Conservation (phyloP, 2,113 vertebrate species). For the Emydocephalus ijimae region DNA sequence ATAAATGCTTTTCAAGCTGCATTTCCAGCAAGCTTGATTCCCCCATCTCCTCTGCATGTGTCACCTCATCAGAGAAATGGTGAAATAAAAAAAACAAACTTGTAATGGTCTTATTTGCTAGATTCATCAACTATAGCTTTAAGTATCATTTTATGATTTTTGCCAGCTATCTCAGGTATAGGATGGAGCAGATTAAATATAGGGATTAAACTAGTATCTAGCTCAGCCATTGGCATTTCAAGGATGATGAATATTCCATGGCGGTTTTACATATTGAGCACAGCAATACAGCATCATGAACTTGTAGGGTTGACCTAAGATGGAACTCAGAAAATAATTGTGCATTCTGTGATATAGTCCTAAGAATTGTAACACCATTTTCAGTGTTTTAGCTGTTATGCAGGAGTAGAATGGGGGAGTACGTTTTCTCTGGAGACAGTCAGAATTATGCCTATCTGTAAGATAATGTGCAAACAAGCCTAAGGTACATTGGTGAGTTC, state of each 20-base stretch:
- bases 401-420: too few species aligned
- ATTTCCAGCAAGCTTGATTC: background rate
- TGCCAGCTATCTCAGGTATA: background rate
- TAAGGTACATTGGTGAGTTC: conserved; percentile 10
- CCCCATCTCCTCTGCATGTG: background rate
- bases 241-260: background rate
- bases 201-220: background rate
- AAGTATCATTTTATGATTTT: background rate
- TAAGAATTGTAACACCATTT: background rate
- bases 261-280: background rate
- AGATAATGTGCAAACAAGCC: conserved; percentile 24
- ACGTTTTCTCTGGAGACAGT: background rate
- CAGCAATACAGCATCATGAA: too few species aligned
- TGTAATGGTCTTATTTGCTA: background rate
- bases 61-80: background rate
- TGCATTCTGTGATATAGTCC: background rate
- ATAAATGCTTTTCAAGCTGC: background rate
- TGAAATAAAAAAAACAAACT: background rate
- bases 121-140: background rate
- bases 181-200: background rate
- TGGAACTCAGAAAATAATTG: background rate
- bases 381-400: background rate
- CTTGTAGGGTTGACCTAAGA: background rate
- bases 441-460: conserved; percentile 14
- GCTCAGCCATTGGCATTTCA: background rate